Conservation (phyloP, 2,113 vertebrate genomes). For the Onychorhynchus coronatus region DNA sequence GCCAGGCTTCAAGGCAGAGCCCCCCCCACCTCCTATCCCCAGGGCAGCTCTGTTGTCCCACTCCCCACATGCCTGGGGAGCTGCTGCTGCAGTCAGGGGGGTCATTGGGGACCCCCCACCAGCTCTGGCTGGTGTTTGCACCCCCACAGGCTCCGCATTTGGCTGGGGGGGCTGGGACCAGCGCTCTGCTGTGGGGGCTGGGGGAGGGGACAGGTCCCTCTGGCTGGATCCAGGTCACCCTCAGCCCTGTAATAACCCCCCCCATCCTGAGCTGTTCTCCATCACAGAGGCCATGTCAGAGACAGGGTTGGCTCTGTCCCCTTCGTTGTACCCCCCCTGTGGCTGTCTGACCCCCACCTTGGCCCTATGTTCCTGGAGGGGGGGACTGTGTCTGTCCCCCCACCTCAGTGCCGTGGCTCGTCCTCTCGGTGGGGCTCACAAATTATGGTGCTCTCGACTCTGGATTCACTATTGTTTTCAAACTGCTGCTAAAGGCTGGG, state of each 20-base stretch:
- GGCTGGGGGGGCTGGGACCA: neutral
- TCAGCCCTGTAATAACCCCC: neutral
- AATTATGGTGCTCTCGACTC: conserved; percentile 42
- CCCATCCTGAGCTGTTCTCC: neutral
- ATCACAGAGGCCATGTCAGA: accelerated
- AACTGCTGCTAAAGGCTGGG: conserved; percentile 51
- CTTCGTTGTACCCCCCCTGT: accelerated
- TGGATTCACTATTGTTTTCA: conserved; percentile 42
- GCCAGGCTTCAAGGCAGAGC: neutral
- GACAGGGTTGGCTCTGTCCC: neutral
- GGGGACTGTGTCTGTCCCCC: neutral
- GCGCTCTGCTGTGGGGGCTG: neutral
- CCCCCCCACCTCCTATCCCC: neutral
- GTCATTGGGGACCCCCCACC: neutral
- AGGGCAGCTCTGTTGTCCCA: neutral
- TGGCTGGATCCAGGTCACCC: neutral
- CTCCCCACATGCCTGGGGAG: accelerated
- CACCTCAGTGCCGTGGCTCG: neutral
- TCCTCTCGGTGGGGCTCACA: neutral
- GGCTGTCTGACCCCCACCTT: neutral
- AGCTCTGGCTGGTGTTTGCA: neutral
- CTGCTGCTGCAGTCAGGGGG: neutral
- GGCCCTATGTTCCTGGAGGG: neutral
- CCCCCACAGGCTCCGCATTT: neutral
- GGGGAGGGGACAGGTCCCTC: neutral